Conservation (phyloP, 2,888 invertebrate genomes). For the Pyrrhia umbra region DNA sequence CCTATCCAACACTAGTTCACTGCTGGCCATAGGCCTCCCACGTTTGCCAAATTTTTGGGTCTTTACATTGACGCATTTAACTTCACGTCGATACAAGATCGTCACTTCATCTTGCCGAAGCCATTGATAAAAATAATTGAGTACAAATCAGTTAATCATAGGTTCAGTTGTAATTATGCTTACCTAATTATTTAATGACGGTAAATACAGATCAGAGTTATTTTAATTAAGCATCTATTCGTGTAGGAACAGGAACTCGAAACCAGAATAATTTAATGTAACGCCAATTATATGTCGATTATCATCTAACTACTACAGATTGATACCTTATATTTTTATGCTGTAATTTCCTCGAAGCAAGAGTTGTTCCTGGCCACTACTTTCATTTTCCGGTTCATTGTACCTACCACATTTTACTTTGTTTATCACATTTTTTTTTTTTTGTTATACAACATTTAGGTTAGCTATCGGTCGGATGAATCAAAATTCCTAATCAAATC, state of each 20-base stretch:
- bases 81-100: too few relatives aligned
- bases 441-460: neutral
- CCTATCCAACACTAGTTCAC: too few relatives aligned
- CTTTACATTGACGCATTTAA: too few relatives aligned
- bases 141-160: too few relatives aligned
- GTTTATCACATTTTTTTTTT: neutral
- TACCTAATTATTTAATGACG: neutral
- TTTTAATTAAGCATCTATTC: constrained; percentile 17
- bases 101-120: too few relatives aligned
- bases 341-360: constrained; percentile 25
- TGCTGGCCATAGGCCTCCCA: too few relatives aligned
- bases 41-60: too few relatives aligned
- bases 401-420: neutral
- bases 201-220: constrained; percentile 12
- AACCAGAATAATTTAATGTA: constrained; percentile 16
- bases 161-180: neutral
- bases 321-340: constrained; percentile 25
- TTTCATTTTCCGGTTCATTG: constrained; percentile 29
- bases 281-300: constrained; percentile 28
- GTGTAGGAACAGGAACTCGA: constrained; percentile 8
- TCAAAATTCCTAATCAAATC: too few relatives aligned
- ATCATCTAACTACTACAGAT: constrained; percentile 24
- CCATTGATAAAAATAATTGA: neutral
- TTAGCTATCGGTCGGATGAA: too few relatives aligned
- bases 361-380: constrained; percentile 11